Evolutionary conservation across 2,797 vertebrate genomes (phyloP).

Genomic region (Acanthornis magna): DNA sequence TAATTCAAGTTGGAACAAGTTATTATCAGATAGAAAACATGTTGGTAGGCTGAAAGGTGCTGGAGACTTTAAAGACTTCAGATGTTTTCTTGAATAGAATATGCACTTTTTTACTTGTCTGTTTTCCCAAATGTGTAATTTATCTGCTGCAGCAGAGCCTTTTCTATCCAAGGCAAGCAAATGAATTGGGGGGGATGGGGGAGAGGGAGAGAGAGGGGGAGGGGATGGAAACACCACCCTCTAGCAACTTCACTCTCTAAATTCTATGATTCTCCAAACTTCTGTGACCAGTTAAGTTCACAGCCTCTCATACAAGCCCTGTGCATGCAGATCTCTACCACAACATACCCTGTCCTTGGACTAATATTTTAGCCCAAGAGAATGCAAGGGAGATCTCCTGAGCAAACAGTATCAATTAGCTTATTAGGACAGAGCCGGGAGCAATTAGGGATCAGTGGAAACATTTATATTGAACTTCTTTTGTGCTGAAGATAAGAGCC

Average conservation of each 20-base stretch:
- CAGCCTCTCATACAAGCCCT: not conserved
- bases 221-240: not conserved
- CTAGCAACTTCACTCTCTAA: not conserved
- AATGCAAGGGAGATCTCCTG: not conserved
- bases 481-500: too few relatives aligned
- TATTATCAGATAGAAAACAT: conserved; percentile 73
- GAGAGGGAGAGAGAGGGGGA: too few relatives aligned
- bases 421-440: not conserved
- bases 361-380: not conserved
- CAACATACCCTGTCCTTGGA: not conserved
- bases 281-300: not conserved
- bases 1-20: conserved; percentile 77
- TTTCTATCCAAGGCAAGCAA: not conserved
- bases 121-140: conserved; percentile 9
- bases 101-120: conserved; percentile 15
- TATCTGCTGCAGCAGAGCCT: not conserved
- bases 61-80: conserved; percentile 57
- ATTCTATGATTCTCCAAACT: not conserved
- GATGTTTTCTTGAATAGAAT: conserved; percentile 42
- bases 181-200: not conserved
- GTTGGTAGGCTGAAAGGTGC: conserved; percentile 57
- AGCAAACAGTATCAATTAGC: not conserved
- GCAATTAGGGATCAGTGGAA: not conserved
- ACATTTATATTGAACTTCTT: not conserved
- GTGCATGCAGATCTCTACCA: not conserved